phyloP scores from a whole-genome alignment of 2,113 vertebrate genomes.

The Silurus meridionalis region DNA sequence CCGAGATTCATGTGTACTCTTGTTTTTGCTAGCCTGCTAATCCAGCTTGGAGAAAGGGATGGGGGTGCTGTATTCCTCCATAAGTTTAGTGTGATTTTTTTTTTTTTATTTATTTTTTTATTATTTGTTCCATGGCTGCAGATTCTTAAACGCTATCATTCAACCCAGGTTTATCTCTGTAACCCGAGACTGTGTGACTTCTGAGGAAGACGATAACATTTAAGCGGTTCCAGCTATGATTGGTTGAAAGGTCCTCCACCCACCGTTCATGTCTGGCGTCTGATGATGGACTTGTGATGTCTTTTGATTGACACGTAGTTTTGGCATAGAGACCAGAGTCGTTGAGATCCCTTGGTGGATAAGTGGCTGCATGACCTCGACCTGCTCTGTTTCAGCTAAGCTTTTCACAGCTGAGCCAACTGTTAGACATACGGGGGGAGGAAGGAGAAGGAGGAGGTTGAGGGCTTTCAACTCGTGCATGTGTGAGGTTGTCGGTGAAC shows the following conservation, averaged over 20 bases:
- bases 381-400: slow-evolving; percentile 28
- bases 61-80: neutral
- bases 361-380: slow-evolving; percentile 35
- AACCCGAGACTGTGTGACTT: slow-evolving; percentile 34
- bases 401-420: slow-evolving; percentile 38
- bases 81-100: neutral
- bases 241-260: slow-evolving; percentile 37
- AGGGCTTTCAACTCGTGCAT: slow-evolving; percentile 13
- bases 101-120: slow-evolving; percentile 2
- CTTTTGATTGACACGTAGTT: slow-evolving; percentile 27
- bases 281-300: neutral
- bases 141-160: slow-evolving; percentile 40
- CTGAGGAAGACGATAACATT: slow-evolving; percentile 38
- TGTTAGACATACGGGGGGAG: neutral
- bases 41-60: neutral
- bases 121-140: slow-evolving; percentile 23
- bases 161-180: slow-evolving; percentile 45
- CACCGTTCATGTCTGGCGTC: neutral
- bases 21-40: neutral
- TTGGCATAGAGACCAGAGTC: slow-evolving; percentile 17
- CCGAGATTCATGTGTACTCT: neutral
- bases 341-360: slow-evolving; percentile 35
- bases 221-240: slow-evolving; percentile 29
- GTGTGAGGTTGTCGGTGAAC: slow-evolving; percentile 42
- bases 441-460: neutral